phyloP scores from a whole-genome alignment of 2,113 vertebrate genomes.

The Anhinga rufa region DNA sequence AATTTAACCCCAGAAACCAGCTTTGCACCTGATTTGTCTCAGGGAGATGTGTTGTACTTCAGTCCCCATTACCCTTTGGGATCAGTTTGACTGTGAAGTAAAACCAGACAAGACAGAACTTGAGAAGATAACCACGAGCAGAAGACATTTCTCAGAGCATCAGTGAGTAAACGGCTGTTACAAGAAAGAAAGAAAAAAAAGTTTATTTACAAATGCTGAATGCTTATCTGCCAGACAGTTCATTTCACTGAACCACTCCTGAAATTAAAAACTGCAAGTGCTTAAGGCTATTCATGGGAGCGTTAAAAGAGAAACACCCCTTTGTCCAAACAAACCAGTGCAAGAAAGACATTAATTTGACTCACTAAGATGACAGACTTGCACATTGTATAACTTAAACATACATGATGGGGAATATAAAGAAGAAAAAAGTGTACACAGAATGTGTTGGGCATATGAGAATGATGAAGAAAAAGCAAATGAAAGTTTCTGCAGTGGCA shows the following conservation, averaged over 20 bases:
- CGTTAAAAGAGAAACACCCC: constrained; percentile 54
- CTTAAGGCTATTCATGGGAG: constrained; percentile 48
- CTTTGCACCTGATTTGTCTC: neutral
- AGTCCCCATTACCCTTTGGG: neutral
- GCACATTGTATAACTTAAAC: constrained; percentile 48
- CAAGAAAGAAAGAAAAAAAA: neutral
- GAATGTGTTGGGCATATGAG: neutral
- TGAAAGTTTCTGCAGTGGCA: rapidly evolving
- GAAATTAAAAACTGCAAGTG: constrained; percentile 50
- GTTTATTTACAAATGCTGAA: constrained; percentile 9
- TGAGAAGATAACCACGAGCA: neutral
- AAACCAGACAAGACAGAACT: neutral
- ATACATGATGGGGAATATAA: neutral
- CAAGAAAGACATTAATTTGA: constrained; percentile 46
- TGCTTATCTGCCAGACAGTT: constrained; percentile 27
- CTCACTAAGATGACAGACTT: constrained; percentile 60
- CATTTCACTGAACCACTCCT: constrained; percentile 58
- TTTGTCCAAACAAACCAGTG: constrained; percentile 60
- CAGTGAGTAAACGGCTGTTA: neutral
- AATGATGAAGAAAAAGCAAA: neutral
- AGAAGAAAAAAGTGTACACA: neutral
- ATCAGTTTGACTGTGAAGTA: neutral
- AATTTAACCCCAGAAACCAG: neutral
- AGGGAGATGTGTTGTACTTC: neutral
- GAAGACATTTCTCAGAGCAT: neutral